These are phyloP conservation scores for Atrina japonica DNA, from an alignment of 2,888 invertebrate genomes.

Conservation along the genomic window DNA sequence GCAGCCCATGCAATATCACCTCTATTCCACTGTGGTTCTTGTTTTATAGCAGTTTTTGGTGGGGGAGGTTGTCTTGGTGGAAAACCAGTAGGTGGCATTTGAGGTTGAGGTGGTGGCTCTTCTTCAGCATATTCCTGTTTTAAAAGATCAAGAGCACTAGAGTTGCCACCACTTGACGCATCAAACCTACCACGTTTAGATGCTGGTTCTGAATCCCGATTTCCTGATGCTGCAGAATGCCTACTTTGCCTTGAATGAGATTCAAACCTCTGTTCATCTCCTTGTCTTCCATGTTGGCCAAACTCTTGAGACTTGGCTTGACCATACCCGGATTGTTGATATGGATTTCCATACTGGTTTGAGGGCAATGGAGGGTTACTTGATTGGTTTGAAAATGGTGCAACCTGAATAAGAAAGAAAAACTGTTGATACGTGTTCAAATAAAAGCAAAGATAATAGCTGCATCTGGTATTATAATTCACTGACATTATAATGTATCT, in stretches of 20 bases:
- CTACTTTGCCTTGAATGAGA: constrained; percentile 1
- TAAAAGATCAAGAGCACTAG: constrained; percentile 75
- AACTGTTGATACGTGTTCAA: background rate
- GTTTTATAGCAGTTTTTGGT: constrained; percentile 38
- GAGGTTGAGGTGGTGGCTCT: constrained; percentile 42
- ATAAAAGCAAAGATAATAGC: constrained; percentile 18
- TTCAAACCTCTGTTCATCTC: constrained; percentile 16
- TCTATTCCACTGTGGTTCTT: constrained; percentile 49
- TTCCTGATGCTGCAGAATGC: constrained; percentile 15
- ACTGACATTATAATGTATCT: no score
- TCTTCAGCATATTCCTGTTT: constrained; percentile 77
- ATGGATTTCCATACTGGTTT: constrained; percentile 17
- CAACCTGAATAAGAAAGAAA: constrained; percentile 25
- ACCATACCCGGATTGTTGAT: constrained; percentile 7
- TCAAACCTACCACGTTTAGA: constrained; percentile 66
- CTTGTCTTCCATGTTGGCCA: constrained; percentile 14
- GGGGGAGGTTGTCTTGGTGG: constrained; percentile 10
- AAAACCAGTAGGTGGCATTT: constrained; percentile 4
- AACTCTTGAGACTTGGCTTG: constrained; percentile 10
- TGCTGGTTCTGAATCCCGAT: constrained; percentile 53
- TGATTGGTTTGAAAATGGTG: constrained; percentile 29
- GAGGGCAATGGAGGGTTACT: constrained; percentile 25
- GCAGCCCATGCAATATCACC: constrained; percentile 23
- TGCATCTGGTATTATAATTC: background rate
- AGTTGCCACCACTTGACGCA: constrained; percentile 32